A percentile compares a stretch with the other conserved stretches of the same genome.
Conservation (phyloP, 2,888 invertebrate genomes). For the Sarcophaga rosellei region DNA sequence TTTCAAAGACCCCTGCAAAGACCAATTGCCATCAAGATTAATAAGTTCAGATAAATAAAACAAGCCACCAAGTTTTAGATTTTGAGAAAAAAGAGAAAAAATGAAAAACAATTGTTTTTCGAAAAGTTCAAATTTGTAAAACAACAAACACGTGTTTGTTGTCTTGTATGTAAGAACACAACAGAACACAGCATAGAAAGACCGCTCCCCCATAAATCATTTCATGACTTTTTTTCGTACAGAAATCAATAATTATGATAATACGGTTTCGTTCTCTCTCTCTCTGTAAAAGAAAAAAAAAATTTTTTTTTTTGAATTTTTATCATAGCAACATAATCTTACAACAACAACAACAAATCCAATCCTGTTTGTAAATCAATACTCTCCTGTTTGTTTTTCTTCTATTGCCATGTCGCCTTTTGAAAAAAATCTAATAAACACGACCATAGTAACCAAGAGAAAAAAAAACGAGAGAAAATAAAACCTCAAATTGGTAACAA, state of each 20-base stretch:
- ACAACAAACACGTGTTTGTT: constrained; percentile 57
- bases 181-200: constrained; percentile 3
- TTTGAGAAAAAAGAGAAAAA: not conserved
- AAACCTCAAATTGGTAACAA: constrained; percentile 5
- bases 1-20: constrained; percentile 24
- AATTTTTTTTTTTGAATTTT: too few species aligned
- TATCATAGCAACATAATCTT: too few species aligned
- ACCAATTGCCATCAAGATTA: constrained; percentile 56
- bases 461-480: not conserved
- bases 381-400: too few species aligned
- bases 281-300: not conserved
- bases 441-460: not conserved
- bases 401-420: not conserved
- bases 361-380: too few species aligned
- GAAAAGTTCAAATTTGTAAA: constrained; percentile 17
- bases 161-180: constrained; percentile 19
- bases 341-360: too few species aligned
- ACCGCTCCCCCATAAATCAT: constrained; percentile 58
- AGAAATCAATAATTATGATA: constrained; percentile 40
- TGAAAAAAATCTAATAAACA: not conserved
- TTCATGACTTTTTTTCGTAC: constrained; percentile 19
- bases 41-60: constrained; percentile 40
- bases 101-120: not conserved
- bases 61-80: not conserved
- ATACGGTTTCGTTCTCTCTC: constrained; percentile 13